Evolutionary conservation across 2,888 invertebrate species (phyloP), one percentile per base, ranked within the genome.

Genomic region (Phyllotreta striolata): DNA sequence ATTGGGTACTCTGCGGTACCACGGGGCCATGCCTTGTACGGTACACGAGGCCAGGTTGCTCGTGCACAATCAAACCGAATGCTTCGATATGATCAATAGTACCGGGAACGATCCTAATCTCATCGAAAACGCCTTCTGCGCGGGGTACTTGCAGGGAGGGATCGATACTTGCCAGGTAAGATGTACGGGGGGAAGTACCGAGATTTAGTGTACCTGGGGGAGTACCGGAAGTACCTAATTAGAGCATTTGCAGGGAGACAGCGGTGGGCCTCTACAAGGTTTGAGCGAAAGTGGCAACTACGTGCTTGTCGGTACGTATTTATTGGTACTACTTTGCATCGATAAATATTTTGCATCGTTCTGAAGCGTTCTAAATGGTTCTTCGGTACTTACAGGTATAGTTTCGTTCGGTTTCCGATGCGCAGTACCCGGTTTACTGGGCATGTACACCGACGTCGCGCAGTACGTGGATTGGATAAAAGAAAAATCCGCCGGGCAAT

Each of bases 201-300:
- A n/a, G n/a, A n/a, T 39, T 9, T 54, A 38, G 51, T 4, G 34
- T 34, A 12, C n/a, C 14, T 51, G 51, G 14, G 6, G 13, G 24
- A 12, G 8, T 55, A n/a, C n/a, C n/a, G n/a, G n/a, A n/a, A 8
- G 5, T 44, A 1, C 12, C 51, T 39, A 24, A 37, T 44, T 24
- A 24, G 24, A 24, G 24, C 2, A 3, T 14, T 72, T 72, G 52
- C 81, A 91, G 90, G 91, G 91, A 10, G 91, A 91, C 81, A 91
- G 91, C 78, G 92, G 91, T 55, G 88, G 94, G 8, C 94, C 94
- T 10, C 83, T 94, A 8, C 76, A 77, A 70, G 52, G 71, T n/a
- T 59, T 73, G 34, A 72, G 73, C 40, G 64, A 68, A 3, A 82
- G 84, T 63, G 86, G 86, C 64, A 84, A 80, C 77, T 87, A 85